A percentile compares a stretch with the other conserved stretches of the same genome.
Evolutionary conservation across 2,888 invertebrate species (phyloP).

Genomic region (Tipula vernalis): DNA sequence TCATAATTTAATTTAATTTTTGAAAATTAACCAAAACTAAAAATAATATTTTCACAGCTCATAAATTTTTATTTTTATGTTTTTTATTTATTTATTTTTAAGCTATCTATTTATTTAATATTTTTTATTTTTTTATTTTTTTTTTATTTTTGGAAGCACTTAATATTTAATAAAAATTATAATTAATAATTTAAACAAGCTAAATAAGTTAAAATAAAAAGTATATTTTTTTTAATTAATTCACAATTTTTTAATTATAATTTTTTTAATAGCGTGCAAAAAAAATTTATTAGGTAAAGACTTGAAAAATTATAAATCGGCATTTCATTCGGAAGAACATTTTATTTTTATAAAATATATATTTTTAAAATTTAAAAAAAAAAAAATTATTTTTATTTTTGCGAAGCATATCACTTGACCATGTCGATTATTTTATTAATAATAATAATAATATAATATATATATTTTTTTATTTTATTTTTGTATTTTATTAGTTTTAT

Average conservation of each 20-base stretch:
- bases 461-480: neutral
- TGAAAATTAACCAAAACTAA: neutral
- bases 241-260: neutral
- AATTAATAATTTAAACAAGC: neutral
- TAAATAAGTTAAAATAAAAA: neutral
- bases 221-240: neutral
- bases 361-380: neutral
- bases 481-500: neutral
- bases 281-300: neutral
- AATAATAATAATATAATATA: neutral
- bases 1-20: neutral
- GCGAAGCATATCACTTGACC: constrained; percentile 4
- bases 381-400: neutral
- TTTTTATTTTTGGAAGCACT: neutral
- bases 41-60: neutral
- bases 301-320: neutral
- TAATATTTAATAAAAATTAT: neutral
- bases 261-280: neutral
- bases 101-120: neutral
- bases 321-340: neutral
- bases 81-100: neutral
- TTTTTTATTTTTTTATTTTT: neutral
- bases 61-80: neutral
- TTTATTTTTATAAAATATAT: neutral
- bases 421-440: neutral